Conservation (phyloP, 1,140 invertebrate genomes). For the Cherax quadricarinatus region DNA sequence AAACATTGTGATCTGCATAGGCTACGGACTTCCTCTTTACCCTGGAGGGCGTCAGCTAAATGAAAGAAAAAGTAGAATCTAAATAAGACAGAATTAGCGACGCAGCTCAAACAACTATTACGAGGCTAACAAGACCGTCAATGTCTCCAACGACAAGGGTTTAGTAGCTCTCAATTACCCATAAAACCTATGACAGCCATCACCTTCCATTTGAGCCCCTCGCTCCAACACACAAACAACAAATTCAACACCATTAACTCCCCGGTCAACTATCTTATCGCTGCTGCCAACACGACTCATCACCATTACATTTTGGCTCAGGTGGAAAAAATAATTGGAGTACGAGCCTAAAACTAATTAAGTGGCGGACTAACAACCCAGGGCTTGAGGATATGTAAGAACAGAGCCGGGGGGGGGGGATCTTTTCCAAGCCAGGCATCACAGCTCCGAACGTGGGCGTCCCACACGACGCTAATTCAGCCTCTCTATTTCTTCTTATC, state of each 20-base stretch:
- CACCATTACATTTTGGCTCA: neutral
- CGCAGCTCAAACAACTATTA: neutral
- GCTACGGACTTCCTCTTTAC: no score
- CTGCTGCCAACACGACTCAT: neutral
- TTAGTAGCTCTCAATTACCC: neutral
- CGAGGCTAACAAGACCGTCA: neutral
- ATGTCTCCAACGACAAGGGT: neutral
- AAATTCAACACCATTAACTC: neutral
- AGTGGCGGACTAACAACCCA: neutral
- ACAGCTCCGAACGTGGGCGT: neutral
- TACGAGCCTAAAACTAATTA: neutral
- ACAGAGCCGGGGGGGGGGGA: neutral
- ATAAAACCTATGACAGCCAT: constrained; percentile 1
- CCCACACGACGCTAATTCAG: neutral
- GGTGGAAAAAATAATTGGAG: neutral
- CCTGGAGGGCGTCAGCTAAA: no score
- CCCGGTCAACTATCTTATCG: neutral
- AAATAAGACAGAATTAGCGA: no score
- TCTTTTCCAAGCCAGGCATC: neutral
- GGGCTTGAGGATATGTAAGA: neutral
- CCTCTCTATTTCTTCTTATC: neutral
- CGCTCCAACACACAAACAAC: neutral
- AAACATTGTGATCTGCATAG: no score
- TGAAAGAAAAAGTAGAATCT: no score
- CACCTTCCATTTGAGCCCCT: neutral